Conservation (phyloP, 2,888 invertebrate genomes). For the Cataglyphis cursor region DNA sequence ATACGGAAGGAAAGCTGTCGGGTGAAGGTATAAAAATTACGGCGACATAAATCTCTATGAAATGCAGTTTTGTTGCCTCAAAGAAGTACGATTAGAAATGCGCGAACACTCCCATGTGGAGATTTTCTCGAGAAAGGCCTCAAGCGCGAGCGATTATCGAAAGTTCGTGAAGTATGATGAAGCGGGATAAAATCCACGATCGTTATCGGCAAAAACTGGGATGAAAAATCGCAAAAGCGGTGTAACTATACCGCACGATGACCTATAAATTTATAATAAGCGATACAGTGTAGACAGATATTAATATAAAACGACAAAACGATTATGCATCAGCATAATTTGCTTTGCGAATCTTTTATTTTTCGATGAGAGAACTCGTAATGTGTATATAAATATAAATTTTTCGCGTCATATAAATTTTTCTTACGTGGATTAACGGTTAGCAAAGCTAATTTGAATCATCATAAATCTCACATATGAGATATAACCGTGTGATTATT, state of each 20-base stretch:
- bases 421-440: neutral
- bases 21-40: conserved; percentile 24
- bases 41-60: conserved; percentile 32
- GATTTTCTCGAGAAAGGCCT: conserved; percentile 60
- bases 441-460: conserved; percentile 3
- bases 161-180: conserved; percentile 59
- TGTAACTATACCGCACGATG: conserved; percentile 24
- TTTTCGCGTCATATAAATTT: neutral
- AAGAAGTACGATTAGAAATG: conserved; percentile 58
- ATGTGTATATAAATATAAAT: too few relatives aligned
- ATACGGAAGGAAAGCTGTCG: conserved; percentile 27
- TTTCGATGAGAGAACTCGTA: neutral
- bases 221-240: conserved; percentile 33
- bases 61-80: conserved; percentile 6
- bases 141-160: conserved; percentile 69
- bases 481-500: conserved; percentile 4
- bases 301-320: conserved; percentile 9
- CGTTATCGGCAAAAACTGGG: conserved; percentile 38
- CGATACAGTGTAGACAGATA: neutral
- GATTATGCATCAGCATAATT: neutral
- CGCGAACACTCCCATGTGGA: conserved; percentile 52
- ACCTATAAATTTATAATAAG: conserved; percentile 54
- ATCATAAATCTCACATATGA: conserved; percentile 6
- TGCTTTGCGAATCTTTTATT: neutral
- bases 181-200: conserved; percentile 37